phyloP scores from a whole-genome alignment of 2,113 vertebrate genomes.

The Dryoscopus gambensis region DNA sequence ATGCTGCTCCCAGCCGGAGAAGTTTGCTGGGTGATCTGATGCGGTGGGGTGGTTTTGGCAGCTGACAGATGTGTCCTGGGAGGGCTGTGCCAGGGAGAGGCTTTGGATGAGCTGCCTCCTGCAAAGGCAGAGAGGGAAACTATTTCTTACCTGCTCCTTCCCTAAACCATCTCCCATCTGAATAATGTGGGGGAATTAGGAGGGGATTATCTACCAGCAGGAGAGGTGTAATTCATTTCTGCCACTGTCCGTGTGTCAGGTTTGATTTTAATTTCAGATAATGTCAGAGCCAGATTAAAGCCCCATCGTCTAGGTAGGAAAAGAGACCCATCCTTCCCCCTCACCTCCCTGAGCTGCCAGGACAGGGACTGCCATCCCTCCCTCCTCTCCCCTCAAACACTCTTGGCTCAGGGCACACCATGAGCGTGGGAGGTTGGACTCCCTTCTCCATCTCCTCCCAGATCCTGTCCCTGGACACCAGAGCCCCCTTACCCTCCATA shows the following conservation, averaged over 20 bases:
- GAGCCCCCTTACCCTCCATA: neutral
- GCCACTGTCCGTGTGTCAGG: conserved; percentile 62
- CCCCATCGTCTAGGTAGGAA: neutral
- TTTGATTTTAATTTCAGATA: conserved; percentile 81
- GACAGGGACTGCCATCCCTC: neutral
- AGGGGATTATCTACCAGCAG: conserved; percentile 49
- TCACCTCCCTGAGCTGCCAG: neutral
- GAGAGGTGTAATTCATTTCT: conserved; percentile 49
- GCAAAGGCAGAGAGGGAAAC: neutral
- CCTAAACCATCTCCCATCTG: conserved; percentile 20
- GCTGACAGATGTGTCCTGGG: neutral
- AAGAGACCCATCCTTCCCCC: neutral
- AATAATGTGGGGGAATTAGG: conserved; percentile 36
- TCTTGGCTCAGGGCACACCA: neutral
- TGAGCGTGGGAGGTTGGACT: neutral
- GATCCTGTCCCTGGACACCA: neutral
- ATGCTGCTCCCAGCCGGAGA: rapidly evolving
- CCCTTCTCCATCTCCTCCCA: neutral
- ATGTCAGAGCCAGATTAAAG: conserved; percentile 64
- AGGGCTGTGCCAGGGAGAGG: neutral
- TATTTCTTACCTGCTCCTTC: neutral
- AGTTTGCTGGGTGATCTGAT: neutral
- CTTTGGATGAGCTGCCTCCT: neutral
- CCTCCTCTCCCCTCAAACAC: neutral
- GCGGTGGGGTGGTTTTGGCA: neutral